Evolutionary conservation across 2,888 invertebrate species (phyloP).

Genomic region (Magallana nippona): DNA sequence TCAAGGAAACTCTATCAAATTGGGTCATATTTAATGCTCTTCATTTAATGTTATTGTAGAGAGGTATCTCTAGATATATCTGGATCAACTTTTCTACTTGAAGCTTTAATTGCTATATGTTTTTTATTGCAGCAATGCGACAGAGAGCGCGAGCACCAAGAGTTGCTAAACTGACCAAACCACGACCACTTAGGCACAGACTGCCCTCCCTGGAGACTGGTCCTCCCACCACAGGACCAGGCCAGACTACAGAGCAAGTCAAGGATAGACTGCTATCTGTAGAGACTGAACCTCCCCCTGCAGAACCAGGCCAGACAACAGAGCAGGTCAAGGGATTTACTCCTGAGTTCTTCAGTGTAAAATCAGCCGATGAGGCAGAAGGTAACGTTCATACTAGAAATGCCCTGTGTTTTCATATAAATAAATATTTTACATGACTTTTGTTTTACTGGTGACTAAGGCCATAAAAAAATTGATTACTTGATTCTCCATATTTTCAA

Average conservation of each 20-base stretch:
- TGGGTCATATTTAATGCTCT: no score
- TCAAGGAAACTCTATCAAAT: no score
- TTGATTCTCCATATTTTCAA: no score
- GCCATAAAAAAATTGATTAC: no score
- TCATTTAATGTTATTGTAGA: neutral
- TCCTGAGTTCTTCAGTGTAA: neutral
- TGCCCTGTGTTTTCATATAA: no score
- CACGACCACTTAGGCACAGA: constrained; percentile 34
- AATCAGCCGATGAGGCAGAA: neutral
- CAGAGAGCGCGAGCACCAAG: constrained; percentile 35
- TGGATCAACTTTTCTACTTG: no score
- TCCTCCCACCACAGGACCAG: neutral
- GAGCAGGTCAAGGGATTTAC: neutral
- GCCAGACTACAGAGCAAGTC: no score
- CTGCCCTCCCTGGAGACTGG: neutral
- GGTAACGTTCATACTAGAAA: neutral
- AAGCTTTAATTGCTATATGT: neutral
- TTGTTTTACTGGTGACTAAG: no score
- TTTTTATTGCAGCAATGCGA: neutral
- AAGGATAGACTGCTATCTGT: neutral
- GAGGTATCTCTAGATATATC: neutral
- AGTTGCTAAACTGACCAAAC: constrained; percentile 38
- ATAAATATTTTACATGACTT: no score
- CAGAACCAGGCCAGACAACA: neutral
- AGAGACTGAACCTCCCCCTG: neutral